Base-by-base conservation (phyloP, 2,888 invertebrate species). In the Ichneumoninae sp. region DNA sequence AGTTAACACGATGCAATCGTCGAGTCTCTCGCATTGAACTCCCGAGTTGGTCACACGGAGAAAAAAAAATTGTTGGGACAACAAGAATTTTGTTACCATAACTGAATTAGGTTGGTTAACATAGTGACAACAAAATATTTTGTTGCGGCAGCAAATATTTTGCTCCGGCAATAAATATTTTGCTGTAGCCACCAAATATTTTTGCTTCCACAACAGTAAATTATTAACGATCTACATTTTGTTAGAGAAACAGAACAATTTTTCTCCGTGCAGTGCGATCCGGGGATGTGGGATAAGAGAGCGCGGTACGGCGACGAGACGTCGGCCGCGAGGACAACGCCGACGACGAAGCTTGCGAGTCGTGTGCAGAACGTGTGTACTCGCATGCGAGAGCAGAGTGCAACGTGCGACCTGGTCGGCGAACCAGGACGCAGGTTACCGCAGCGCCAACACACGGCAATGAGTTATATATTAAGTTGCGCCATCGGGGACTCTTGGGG, bases 381-480 rank as follows among this genome's bases (percentile, higher is more conserved):
- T 52, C 36, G 57, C 36, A 33, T 44, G 50, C 68, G 19, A 71
- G 78, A 79, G 57, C 81, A 85, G 65, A 82, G 85, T 75, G 81
- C 81, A 85, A 88, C 87, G 86, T 85, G 86, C 88, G 89, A 89
- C 84, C 87, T 88, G 91, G 89, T 92, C 92, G 90, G 88, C 89
- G 91, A 92, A 92, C 91, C 92, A 90, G 92, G 91, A 91, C 90
- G 81, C 87, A 86, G 85, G 84, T 89, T 87, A 83, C 83, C 76
- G 85, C 65, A 81, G 81, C 82, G 84, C 82, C 77, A 75, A 68
- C 60, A 76, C 83, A 80, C 26, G 10, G n/a, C 54, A 79, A 73
- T 66, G 52, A 76, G 40, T 68, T 40, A 50, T 69, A 60, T 54
- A 68, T 78, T 65, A 73, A 52, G 66, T 85, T 85, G 80, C 75